phyloP scores from a whole-genome alignment of 2,113 vertebrate genomes.

The Gnathochromis pfefferi region DNA sequence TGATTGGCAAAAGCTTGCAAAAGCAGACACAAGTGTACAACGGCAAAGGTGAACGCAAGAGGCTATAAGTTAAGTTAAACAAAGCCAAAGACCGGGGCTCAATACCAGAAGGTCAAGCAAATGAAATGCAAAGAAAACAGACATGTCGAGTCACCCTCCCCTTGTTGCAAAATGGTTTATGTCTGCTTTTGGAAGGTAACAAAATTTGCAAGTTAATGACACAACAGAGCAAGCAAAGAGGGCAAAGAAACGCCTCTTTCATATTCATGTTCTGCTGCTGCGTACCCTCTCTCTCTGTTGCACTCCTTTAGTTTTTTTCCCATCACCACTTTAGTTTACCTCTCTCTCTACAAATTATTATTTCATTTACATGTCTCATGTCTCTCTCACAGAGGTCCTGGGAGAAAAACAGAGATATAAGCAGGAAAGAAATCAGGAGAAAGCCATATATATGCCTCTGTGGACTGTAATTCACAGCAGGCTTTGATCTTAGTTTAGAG shows the following conservation, averaged over 20 bases:
- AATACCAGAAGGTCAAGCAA: conserved; percentile 31
- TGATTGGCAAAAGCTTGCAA: background rate
- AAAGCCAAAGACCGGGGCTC: background rate
- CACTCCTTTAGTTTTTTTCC: background rate
- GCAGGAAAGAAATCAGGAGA: conserved; percentile 5
- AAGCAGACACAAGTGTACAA: background rate
- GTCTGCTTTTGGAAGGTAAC: conserved; percentile 13
- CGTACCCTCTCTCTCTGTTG: background rate
- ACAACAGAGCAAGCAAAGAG: conserved; percentile 47
- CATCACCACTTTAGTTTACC: conserved; percentile 3
- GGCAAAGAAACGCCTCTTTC: conserved; percentile 58
- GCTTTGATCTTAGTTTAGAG: conserved; percentile 58
- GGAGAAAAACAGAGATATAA: conserved; percentile 7
- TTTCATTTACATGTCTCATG: conserved; percentile 21
- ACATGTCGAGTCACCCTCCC: background rate
- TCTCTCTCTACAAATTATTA: conserved; percentile 33
- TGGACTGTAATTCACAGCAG: conserved; percentile 11
- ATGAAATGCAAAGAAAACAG: conserved; percentile 18
- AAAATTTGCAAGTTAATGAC: conserved; percentile 59
- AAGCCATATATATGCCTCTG: conserved; percentile 1
- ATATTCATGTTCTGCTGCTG: conserved; percentile 65
- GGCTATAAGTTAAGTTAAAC: background rate
- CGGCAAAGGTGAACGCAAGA: background rate
- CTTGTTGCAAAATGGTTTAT: conserved; percentile 20
- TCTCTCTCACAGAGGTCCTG: background rate